Evolutionary conservation across 1,140 invertebrate species (phyloP).

Genomic region (Megalonaias nervosa): DNA sequence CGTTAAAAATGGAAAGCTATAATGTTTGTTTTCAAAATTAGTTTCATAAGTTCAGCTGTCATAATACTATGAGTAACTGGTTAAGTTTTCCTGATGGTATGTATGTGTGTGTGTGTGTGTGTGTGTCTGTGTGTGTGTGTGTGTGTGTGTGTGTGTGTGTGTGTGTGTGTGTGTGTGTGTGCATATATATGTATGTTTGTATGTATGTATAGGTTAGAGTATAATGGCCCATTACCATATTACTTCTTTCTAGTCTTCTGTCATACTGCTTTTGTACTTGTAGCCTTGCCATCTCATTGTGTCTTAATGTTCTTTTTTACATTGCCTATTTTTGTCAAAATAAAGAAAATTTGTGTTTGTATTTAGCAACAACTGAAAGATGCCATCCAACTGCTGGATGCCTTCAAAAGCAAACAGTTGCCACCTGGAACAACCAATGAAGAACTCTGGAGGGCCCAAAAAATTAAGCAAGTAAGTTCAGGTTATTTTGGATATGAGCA

Average conservation of each 20-base stretch:
- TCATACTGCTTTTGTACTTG: background rate
- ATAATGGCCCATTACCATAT: background rate
- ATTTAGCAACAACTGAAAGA: conserved; percentile 67
- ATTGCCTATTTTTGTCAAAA: background rate
- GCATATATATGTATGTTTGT: no score
- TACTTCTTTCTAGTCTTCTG: no score
- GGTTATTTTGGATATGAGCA: no score
- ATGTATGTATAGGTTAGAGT: background rate
- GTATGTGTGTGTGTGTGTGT: no score
- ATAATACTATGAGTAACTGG: no score
- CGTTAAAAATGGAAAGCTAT: no score
- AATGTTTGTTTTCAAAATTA: no score
- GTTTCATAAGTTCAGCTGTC: no score
- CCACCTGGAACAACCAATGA: conserved; percentile 61
- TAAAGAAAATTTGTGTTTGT: background rate
- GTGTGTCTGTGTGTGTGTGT: no score
- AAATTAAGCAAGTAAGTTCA: conserved; percentile 69
- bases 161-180: no score
- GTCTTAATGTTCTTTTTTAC: background rate
- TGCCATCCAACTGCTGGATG: conserved; percentile 67
- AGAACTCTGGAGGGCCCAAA: conserved; percentile 74
- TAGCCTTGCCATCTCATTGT: background rate
- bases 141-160: no score
- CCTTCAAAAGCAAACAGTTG: conserved; percentile 63
- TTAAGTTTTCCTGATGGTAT: no score